A percentile compares a stretch with the other conserved stretches of the same genome.
Conservation (phyloP, 1,140 invertebrate genomes). For the Drosophila lacteicornis region DNA sequence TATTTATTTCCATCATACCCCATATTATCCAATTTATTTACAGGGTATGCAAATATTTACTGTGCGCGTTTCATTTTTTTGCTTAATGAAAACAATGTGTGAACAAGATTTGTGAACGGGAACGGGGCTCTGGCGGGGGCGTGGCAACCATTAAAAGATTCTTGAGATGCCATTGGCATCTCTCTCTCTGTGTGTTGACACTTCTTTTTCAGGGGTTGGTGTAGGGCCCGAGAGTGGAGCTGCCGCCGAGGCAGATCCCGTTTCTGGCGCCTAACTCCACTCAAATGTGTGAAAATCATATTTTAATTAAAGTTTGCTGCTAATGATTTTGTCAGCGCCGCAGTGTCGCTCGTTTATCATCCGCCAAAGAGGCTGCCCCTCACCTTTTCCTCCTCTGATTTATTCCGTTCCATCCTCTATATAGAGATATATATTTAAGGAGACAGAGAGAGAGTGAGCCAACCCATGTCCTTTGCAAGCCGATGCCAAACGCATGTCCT, state of each 20-base stretch:
- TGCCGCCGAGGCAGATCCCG: conserved; percentile 1
- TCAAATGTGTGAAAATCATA: conserved; percentile 70
- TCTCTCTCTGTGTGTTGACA: conserved; percentile 48
- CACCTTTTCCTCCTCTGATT: conserved; percentile 14
- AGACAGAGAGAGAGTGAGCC: neutral
- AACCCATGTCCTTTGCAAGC: conserved; percentile 51
- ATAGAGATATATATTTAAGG: neutral
- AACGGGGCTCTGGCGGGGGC: conserved; percentile 27
- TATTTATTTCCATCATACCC: neutral
- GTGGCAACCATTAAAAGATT: conserved; percentile 72
- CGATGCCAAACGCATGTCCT: conserved; percentile 75
- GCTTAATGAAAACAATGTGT: conserved; percentile 83
- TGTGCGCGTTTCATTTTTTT: conserved; percentile 39
- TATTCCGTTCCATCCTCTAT: conserved; percentile 5
- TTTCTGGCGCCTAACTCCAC: conserved; percentile 62
- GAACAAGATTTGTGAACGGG: conserved; percentile 69
- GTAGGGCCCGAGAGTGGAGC: neutral
- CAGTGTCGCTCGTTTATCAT: conserved; percentile 67
- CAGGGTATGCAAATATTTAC: conserved; percentile 62
- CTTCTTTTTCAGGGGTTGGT: conserved; percentile 21
- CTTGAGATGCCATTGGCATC: conserved; percentile 55
- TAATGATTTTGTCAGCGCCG: conserved; percentile 75
- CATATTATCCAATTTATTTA: conserved; percentile 3
- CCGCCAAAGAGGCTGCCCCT: conserved; percentile 8
- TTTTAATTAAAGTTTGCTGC: conserved; percentile 72